Base-by-base conservation (phyloP, 2,113 vertebrate species). In the Cebidichthys violaceus region DNA sequence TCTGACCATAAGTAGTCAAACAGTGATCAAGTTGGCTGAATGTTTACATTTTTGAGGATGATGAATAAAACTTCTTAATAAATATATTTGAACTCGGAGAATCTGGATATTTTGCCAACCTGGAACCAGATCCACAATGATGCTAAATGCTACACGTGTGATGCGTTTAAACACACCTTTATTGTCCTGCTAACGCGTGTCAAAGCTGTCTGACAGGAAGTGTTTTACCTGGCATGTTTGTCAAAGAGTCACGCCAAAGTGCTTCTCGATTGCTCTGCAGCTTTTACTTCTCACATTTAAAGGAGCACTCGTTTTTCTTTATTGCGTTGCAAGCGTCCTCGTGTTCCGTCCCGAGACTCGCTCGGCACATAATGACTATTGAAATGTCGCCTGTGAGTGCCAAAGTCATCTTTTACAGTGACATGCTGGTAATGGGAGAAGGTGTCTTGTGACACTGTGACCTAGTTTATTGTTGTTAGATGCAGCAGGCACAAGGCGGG, bases 361-460 rank as follows among this genome's bases (percentile, higher is more conserved):
- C 64, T 70, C 65, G 5, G 33, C 55, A 45, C 55, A 9, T 52
- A 75, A 81, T 52, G 61, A 24, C 47, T 70, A 24, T 54, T 70
- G 50, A 54, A 70, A 55, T 9, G 13, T 54, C 33, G 3, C 45
- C 14, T 9, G 15, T 29, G 27, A 43, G 72, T 31, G 70, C 52
- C 79, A 72, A 27, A 47, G 3, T 66, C 80, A 39, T 47, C 24
- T 70, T 33, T 54, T 62, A 35, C 18, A 69, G 60, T n/a, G 0
- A 39, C 6, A 14, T 4, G 39, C 50, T 60, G 0, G 0, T 24
- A 39, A 14, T 7, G 24, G 18, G 9, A 39, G 13, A 39, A 67
- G 10, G 3, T 2, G 14, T 62, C 61, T 24, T 1, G 33, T 70
- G 65, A 61, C 29, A 9, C 24, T 29, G 15, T 50, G 70, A 66